Evolutionary conservation across 2,113 vertebrate species (phyloP).

Genomic region (Nyctibius bracteatus): DNA sequence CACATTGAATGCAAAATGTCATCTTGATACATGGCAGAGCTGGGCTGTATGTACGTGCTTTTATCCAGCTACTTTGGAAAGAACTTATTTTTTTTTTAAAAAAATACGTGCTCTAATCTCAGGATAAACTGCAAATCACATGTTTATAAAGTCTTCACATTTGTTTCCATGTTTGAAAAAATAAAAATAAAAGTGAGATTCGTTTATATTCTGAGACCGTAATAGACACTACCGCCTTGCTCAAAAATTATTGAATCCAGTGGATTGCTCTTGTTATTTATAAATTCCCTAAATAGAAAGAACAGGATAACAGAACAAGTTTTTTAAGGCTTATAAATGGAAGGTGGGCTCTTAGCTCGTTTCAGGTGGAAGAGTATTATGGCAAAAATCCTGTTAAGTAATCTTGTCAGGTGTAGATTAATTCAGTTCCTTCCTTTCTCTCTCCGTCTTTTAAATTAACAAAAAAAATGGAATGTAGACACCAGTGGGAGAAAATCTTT

Average conservation of each 20-base stretch:
- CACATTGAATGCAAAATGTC: slow-evolving; percentile 10
- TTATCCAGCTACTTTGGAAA: not conserved
- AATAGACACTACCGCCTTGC: not conserved
- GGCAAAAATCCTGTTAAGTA: not conserved
- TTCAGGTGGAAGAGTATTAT: not conserved
- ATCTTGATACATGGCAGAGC: not conserved
- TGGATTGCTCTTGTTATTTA: not conserved
- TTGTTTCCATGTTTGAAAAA: not conserved
- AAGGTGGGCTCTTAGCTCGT: not conserved
- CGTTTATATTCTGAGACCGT: not conserved
- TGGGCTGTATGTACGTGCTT: not conserved
- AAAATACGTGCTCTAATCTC: not conserved
- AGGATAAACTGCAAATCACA: not conserved
- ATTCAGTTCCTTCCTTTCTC: not conserved
- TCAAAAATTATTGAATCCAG: not conserved
- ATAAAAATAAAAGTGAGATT: not conserved
- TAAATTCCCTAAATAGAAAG: not conserved
- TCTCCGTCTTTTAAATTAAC: not conserved
- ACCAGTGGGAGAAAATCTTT: not conserved
- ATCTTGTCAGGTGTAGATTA: not conserved
- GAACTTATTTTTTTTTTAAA: not conserved
- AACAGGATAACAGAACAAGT: not conserved
- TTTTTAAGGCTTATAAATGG: not conserved
- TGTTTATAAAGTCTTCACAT: not conserved
- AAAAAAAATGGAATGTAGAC: not conserved